These are phyloP conservation scores for Cynodonichthys magdalenae DNA, from an alignment of 2,797 vertebrate genomes.

Conservation along the genomic window DNA sequence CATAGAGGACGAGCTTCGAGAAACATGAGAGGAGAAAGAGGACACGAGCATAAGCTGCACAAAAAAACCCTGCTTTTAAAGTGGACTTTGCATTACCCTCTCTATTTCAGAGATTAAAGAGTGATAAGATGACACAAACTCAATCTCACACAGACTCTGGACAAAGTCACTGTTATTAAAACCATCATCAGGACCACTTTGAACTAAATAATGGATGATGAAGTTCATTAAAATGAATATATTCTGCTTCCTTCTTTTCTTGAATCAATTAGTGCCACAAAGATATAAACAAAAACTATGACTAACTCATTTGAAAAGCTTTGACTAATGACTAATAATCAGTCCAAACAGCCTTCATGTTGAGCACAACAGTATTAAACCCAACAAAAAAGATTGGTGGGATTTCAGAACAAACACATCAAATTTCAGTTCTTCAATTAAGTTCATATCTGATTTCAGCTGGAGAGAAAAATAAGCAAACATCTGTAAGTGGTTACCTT, in stretches of 20 bases:
- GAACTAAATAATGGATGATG: constrained; percentile 18
- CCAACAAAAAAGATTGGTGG: constrained; percentile 1
- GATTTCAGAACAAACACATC: background rate
- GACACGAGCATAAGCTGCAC: constrained; percentile 38
- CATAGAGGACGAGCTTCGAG: constrained; percentile 35
- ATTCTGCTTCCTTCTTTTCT: constrained; percentile 15
- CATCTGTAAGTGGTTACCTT: constrained; percentile 49
- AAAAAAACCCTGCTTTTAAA: constrained; percentile 39
- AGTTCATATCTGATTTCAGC: constrained; percentile 9
- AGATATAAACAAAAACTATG: constrained; percentile 36
- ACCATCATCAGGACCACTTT: constrained; percentile 27
- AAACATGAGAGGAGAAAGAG: constrained; percentile 41
- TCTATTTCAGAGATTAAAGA: constrained; percentile 30
- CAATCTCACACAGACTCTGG: constrained; percentile 6
- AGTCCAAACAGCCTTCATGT: constrained; percentile 8
- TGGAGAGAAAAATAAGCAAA: constrained; percentile 14
- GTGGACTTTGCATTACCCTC: constrained; percentile 28
- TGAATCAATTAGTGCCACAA: constrained; percentile 28
- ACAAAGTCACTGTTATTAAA: constrained; percentile 31
- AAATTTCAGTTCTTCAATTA: constrained; percentile 8
- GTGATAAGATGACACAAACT: constrained; percentile 42
- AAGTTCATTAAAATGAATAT: constrained; percentile 25
- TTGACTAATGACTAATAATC: constrained; percentile 34
- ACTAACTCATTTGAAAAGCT: constrained; percentile 25
- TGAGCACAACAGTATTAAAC: constrained; percentile 17